Percentiles rank a stretch among this genome's conserved stretches.
These are phyloP conservation scores for Telmatochromis brichardi DNA, from an alignment of 2,113 vertebrate species.

Conservation along the genomic window DNA sequence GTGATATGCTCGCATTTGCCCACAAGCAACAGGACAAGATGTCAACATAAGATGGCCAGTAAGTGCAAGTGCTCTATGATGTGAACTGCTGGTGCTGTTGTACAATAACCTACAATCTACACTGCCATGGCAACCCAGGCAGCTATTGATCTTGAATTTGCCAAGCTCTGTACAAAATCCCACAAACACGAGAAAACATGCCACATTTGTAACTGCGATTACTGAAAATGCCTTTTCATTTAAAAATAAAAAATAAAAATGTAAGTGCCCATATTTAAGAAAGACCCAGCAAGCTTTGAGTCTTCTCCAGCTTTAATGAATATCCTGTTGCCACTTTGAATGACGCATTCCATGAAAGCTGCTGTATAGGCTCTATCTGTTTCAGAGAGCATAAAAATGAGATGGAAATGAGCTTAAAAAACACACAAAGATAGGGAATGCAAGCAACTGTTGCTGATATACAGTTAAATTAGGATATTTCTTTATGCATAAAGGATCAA, in stretches of 20 bases:
- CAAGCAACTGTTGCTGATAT: not conserved
- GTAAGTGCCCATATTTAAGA: not conserved
- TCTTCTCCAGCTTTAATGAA: not conserved
- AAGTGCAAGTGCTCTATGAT: not conserved
- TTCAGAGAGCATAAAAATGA: not conserved
- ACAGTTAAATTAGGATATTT: not conserved
- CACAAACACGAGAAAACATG: not conserved
- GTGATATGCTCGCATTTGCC: not conserved
- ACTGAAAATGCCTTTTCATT: not conserved
- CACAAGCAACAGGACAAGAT: not conserved
- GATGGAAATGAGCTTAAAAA: constrained; percentile 16
- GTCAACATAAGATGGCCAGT: not conserved
- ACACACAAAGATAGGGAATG: not conserved
- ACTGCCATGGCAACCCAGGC: not conserved
- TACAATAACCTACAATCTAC: not conserved
- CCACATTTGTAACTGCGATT: not conserved
- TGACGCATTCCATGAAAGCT: not conserved
- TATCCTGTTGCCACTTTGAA: not conserved
- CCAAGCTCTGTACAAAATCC: constrained; percentile 9
- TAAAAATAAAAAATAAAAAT: not conserved
- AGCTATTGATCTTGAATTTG: constrained; percentile 16
- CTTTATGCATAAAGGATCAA: not conserved
- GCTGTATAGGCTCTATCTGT: not conserved
- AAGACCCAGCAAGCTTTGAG: not conserved
- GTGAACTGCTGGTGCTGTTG: not conserved